These are phyloP conservation scores for Fregata magnificens DNA, from an alignment of 2,113 vertebrate genomes.

Conservation along the genomic window DNA sequence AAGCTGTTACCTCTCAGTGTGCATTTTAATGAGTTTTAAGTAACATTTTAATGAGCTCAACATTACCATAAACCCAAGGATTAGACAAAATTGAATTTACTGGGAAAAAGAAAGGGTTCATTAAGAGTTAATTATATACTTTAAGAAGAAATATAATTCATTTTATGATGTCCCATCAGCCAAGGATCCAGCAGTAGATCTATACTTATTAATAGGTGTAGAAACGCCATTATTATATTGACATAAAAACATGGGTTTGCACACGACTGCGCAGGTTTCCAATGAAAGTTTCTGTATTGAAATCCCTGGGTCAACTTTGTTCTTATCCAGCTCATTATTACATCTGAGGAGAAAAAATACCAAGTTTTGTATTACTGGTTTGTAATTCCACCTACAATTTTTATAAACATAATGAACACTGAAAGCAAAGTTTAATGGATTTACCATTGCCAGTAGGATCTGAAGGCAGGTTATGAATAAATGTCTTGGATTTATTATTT, in stretches of 20 bases:
- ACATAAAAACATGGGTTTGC: conserved; percentile 5
- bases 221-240: conserved; percentile 70
- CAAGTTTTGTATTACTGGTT: background rate
- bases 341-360: conserved; percentile 36
- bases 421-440: conserved; percentile 61
- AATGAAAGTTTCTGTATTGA: conserved; percentile 23
- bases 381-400: conserved; percentile 33
- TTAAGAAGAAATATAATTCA: conserved; percentile 74
- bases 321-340: conserved; percentile 35
- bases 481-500: conserved; percentile 21
- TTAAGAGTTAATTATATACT: conserved; percentile 91
- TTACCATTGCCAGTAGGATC: conserved; percentile 1
- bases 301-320: conserved; percentile 54
- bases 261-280: background rate
- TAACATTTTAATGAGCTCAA: conserved; percentile 94
- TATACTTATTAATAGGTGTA: conserved; percentile 51
- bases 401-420: conserved; percentile 12
- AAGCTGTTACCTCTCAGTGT: conserved; percentile 91
- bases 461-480: conserved; percentile 26
- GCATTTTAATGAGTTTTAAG: conserved; percentile 96
- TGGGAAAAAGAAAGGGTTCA: conserved; percentile 78
- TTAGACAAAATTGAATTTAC: conserved; percentile 88
- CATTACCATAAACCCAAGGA: conserved; percentile 90
- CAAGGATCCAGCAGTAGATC: conserved; percentile 43
- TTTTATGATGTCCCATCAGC: conserved; percentile 66